Evolutionary conservation across 2,888 invertebrate species (phyloP), one percentile per base, ranked within the genome.

Genomic region (Nomada fucata): DNA sequence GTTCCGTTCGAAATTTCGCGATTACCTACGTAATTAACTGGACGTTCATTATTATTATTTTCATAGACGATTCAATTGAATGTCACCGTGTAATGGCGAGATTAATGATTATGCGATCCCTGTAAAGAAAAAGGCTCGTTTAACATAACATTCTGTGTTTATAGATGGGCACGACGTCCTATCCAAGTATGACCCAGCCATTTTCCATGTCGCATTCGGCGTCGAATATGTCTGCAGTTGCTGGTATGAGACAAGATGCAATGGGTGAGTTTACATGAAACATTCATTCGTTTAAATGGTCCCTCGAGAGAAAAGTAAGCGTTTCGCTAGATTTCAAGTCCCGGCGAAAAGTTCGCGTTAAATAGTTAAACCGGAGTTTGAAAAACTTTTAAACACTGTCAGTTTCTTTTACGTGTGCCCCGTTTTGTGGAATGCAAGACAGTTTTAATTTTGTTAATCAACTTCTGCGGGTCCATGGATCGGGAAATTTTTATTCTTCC

Each of bases 101-200:
- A 50, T 15, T 5, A 15, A 50, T 50, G 13, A 50, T 15, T 50
- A 50, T 0, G 20, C 53, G 20, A 20, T 20, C 18, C 26, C 26
- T 2, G 3, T 13, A 7, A 47, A n/a, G 5, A 29, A 36, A 50
- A 23, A 26, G n/a, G 1, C 29, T 36, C 61, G 23, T 52, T 36
- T 20, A 20, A 29, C 20, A 23, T 36, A 5, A 20, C 23, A 64
- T 9, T 71, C 1, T 59, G 15, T 76, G 53, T 52, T 96, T 96
- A 60, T 96, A 98, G 96, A 98, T 98, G 98, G 97, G 97, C 77
- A 97, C 97, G 64, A 96, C 97, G 91, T 97, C 98, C 67, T 98
- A 98, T 94, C 98, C 98, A 69, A 96, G 97, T 85, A 98, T 98
- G 97, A 97, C 97, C 29, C 98, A 98, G 94, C 98, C 98, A 65